phyloP scores from a whole-genome alignment of 2,888 invertebrate genomes.

The Caenorhabditis sulstoni region DNA sequence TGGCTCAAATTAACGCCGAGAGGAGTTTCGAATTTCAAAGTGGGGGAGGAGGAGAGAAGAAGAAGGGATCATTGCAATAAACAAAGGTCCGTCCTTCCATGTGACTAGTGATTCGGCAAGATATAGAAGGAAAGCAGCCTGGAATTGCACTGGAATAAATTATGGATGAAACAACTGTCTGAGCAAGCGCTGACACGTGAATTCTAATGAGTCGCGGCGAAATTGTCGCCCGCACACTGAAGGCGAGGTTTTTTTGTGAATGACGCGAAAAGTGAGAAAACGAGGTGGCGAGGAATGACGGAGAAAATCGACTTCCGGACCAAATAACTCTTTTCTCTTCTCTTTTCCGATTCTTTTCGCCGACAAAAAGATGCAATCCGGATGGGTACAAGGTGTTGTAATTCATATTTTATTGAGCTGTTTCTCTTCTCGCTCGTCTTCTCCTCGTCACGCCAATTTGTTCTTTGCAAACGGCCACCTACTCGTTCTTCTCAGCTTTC shows the following conservation, averaged over 20 bases:
- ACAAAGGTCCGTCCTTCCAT: constrained; percentile 7
- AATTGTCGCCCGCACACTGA: background rate
- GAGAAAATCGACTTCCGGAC: constrained; percentile 29
- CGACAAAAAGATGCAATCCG: constrained; percentile 55
- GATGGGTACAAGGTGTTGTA: constrained; percentile 43
- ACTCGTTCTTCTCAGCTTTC: background rate
- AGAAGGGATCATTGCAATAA: constrained; percentile 8
- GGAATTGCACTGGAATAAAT: background rate
- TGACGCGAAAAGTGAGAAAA: background rate
- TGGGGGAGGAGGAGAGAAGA: constrained; percentile 20
- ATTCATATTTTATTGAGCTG: constrained; percentile 56
- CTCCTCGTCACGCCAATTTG: constrained; percentile 39
- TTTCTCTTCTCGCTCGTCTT: too few relatives aligned
- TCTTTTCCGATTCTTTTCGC: constrained; percentile 16
- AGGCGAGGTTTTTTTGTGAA: too few relatives aligned
- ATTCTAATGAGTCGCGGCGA: background rate
- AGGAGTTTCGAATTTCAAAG: constrained; percentile 51
- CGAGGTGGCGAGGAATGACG: background rate
- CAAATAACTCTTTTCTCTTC: constrained; percentile 24
- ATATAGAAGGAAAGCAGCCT: background rate
- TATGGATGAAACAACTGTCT: constrained; percentile 4
- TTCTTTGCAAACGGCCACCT: constrained; percentile 27
- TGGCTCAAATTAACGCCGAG: constrained; percentile 32
- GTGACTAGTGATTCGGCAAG: constrained; percentile 2
- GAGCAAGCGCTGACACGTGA: background rate